Conservation (phyloP, 1,140 invertebrate species). For the Harlomillsia oculata region DNA sequence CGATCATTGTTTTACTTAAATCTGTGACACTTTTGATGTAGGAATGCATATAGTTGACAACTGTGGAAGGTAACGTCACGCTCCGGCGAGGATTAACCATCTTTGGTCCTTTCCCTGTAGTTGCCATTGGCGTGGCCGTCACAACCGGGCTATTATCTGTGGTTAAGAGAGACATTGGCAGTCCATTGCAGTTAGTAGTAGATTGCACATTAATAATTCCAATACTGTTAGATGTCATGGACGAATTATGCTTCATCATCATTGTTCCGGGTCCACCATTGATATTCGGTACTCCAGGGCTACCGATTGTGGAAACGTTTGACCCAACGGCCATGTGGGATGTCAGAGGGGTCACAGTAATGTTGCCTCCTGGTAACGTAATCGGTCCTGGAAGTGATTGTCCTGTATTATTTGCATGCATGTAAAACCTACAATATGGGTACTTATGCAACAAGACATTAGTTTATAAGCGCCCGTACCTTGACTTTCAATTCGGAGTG, state of each 20-base stretch:
- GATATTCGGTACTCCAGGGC: conserved; percentile 11
- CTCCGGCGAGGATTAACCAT: conserved; percentile 1
- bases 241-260: not conserved
- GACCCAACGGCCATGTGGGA: not conserved
- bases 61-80: conserved; percentile 20
- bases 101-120: not conserved
- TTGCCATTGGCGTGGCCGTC: conserved; percentile 11
- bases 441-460: too few species aligned
- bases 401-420: conserved; percentile 12
- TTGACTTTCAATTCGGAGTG: conserved; percentile 13
- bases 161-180: conserved; percentile 9
- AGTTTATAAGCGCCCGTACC: not conserved
- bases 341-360: conserved; percentile 32
- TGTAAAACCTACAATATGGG: too few species aligned
- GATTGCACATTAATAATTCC: conserved; percentile 12
- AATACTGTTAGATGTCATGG: not conserved
- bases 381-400: conserved; percentile 28
- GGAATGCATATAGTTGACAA: conserved; percentile 21
- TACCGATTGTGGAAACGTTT: conserved; percentile 7
- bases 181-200: conserved; percentile 1
- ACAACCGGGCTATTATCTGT: conserved; percentile 3
- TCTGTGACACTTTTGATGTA: conserved; percentile 22
- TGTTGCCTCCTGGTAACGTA: conserved; percentile 34
- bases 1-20: conserved; percentile 18
- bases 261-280: not conserved